These are phyloP conservation scores for Scomberomorus guttatus DNA, from an alignment of 2,797 vertebrate genomes.

Conservation along the genomic window DNA sequence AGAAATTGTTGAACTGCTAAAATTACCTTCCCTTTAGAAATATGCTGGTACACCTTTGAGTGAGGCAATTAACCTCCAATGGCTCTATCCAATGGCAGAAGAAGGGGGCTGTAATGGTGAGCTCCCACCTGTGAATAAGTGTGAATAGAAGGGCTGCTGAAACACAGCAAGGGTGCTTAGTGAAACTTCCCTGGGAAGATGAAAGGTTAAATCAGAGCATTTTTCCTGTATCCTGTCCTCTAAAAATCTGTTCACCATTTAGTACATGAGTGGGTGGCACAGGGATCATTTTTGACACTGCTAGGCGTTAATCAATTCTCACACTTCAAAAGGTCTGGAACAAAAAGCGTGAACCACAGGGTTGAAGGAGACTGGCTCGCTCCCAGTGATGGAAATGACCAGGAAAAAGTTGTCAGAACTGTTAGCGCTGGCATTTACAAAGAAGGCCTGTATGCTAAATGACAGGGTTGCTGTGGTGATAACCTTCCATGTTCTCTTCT, in stretches of 20 bases:
- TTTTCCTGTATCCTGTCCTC: constrained; percentile 36
- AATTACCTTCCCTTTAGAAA: constrained; percentile 47
- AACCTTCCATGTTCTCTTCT: constrained; percentile 53
- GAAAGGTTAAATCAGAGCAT: constrained; percentile 46
- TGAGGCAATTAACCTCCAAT: constrained; percentile 53
- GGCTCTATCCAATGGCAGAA: constrained; percentile 23
- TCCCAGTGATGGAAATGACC: constrained; percentile 44
- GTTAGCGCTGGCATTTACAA: constrained; percentile 66
- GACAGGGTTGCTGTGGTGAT: constrained; percentile 64
- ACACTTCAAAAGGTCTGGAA: constrained; percentile 73
- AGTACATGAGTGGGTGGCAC: constrained; percentile 45
- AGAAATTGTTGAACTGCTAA: constrained; percentile 7
- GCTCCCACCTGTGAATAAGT: constrained; percentile 59
- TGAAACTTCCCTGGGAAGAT: constrained; percentile 26
- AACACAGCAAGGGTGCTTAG: constrained; percentile 22
- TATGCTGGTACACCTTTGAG: constrained; percentile 24
- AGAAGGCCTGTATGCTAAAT: constrained; percentile 41
- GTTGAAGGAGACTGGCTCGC: constrained; percentile 26
- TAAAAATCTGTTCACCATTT: constrained; percentile 48
- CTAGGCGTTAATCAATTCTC: constrained; percentile 66
- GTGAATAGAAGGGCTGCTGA: constrained; percentile 40
- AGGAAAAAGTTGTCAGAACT: constrained; percentile 54
- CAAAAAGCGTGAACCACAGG: constrained; percentile 52
- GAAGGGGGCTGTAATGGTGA: constrained; percentile 31
- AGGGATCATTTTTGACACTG: constrained; percentile 58